A percentile compares a stretch with the other conserved stretches of the same genome.
phyloP scores from a whole-genome alignment of 2,888 invertebrate genomes.

The Ophion slaviceki region DNA sequence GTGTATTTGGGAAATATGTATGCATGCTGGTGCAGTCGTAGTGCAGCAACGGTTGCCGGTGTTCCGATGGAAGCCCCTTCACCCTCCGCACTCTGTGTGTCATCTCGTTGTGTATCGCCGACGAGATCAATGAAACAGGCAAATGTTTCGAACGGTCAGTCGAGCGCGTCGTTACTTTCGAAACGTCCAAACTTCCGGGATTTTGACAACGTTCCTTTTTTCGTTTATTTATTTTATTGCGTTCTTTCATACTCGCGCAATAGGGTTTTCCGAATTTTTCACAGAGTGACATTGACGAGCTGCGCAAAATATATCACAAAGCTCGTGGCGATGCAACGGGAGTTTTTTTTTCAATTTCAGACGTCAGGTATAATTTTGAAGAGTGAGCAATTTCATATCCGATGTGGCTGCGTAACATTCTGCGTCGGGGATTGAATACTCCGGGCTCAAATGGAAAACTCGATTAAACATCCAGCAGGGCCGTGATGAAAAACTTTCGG shows the following conservation, averaged over 20 bases:
- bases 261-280: too few species aligned
- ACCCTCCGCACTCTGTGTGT: conserved; percentile 14
- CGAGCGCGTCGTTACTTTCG: conserved; percentile 43
- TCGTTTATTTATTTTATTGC: conserved; percentile 12
- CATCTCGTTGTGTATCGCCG: conserved; percentile 42
- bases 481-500: too few species aligned
- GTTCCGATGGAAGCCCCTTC: conserved; percentile 33
- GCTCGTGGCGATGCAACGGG: too few species aligned
- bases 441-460: too few species aligned
- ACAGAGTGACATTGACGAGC: too few species aligned
- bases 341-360: too few species aligned
- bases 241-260: not conserved
- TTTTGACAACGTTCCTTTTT: conserved; percentile 34
- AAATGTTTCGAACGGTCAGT: conserved; percentile 48
- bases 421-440: too few species aligned
- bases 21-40: conserved; percentile 22
- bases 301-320: too few species aligned
- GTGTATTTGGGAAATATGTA: conserved; percentile 39
- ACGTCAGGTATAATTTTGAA: too few species aligned
- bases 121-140: conserved; percentile 60
- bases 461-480: too few species aligned
- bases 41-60: conserved; percentile 12
- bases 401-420: too few species aligned
- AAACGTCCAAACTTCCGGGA: conserved; percentile 59
- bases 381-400: too few species aligned